These are phyloP conservation scores for Thumatha senex DNA, from an alignment of 2,888 invertebrate species.

Conservation along the genomic window DNA sequence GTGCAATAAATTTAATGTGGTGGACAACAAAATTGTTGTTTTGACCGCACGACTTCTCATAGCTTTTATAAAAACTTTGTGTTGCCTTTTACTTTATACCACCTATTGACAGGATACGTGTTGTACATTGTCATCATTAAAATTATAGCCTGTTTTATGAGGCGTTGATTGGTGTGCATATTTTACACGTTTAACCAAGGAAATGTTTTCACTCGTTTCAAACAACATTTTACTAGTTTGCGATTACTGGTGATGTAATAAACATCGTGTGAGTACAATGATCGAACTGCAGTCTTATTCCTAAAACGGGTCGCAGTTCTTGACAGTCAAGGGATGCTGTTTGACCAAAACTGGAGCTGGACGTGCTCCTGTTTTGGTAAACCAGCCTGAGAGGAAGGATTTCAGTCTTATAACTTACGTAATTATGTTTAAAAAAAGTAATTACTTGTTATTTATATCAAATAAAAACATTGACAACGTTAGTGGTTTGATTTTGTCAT, in stretches of 20 bases:
- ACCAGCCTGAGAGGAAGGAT: not conserved
- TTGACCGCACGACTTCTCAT: slow-evolving; percentile 69
- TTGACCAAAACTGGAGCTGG: slow-evolving; percentile 51
- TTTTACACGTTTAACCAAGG: slow-evolving; percentile 20
- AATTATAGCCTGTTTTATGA: slow-evolving; percentile 40
- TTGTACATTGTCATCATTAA: slow-evolving; percentile 52
- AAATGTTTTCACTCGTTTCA: slow-evolving; percentile 25
- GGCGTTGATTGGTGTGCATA: slow-evolving; percentile 39
- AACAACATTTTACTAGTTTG: not conserved
- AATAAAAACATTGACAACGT: too few species aligned
- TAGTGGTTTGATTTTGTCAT: too few species aligned
- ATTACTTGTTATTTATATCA: too few species aligned
- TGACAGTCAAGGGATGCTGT: slow-evolving; percentile 47
- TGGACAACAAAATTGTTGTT: slow-evolving; percentile 82
- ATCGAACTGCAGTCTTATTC: slow-evolving; percentile 41
- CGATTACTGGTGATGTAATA: slow-evolving; percentile 35
- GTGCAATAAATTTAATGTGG: slow-evolving; percentile 75
- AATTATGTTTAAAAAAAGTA: slow-evolving; percentile 1
- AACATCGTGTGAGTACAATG: slow-evolving; percentile 43
- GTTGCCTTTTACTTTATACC: slow-evolving; percentile 56
- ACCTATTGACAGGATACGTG: slow-evolving; percentile 59
- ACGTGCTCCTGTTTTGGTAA: not conserved
- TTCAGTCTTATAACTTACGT: not conserved
- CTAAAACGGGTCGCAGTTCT: slow-evolving; percentile 53
- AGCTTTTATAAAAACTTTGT: slow-evolving; percentile 53